phyloP scores from a whole-genome alignment of 2,888 invertebrate genomes.

The Tipula lateralis region DNA sequence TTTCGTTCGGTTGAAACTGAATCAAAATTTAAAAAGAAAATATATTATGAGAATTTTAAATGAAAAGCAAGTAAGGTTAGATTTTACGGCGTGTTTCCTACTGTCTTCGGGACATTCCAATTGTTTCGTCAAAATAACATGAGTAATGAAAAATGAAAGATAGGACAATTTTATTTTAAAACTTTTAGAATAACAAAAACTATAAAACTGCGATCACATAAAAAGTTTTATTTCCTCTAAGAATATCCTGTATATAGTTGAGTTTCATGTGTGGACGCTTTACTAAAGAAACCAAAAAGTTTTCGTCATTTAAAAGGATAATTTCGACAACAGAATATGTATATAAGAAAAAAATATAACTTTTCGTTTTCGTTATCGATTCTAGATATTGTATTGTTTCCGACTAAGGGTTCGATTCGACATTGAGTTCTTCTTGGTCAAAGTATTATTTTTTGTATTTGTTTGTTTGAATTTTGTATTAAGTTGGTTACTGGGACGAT shows the following conservation, averaged over 20 bases:
- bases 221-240: not conserved
- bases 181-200: not conserved
- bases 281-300: not conserved
- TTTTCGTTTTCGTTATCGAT: not conserved
- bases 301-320: not conserved
- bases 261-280: not conserved
- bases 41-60: not conserved
- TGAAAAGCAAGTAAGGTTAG: not conserved
- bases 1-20: not conserved
- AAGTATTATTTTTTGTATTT: not conserved
- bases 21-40: not conserved
- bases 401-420: not conserved
- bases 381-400: not conserved
- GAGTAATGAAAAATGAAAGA: not conserved
- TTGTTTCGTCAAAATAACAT: not conserved
- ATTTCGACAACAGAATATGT: not conserved
- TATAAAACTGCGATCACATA: not conserved
- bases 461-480: not conserved
- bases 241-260: not conserved
- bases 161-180: not conserved
- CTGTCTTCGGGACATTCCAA: not conserved
- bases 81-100: not conserved
- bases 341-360: not conserved
- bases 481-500: not conserved
- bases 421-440: not conserved